Conservation (phyloP, 2,797 vertebrate genomes). For the Antennarius maculatus region DNA sequence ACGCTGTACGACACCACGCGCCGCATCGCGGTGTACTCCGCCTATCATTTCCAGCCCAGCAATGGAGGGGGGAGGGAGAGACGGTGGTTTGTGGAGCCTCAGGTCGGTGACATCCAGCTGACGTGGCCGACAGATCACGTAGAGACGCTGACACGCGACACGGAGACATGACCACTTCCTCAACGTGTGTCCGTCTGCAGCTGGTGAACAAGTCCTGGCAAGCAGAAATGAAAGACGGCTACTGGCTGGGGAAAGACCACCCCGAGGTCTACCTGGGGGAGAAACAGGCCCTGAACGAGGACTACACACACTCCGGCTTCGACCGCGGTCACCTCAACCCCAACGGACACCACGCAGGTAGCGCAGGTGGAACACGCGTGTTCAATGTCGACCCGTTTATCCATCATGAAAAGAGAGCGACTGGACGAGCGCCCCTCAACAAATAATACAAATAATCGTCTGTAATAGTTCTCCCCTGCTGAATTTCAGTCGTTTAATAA, state of each 20-base stretch:
- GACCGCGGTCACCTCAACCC: slow-evolving; percentile 84
- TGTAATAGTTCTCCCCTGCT: too few relatives aligned
- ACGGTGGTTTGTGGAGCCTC: slow-evolving; percentile 83
- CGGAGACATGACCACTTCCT: background rate
- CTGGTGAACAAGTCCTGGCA: slow-evolving; percentile 75
- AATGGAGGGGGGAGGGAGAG: slow-evolving; percentile 78
- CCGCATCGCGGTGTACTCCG: slow-evolving; percentile 80
- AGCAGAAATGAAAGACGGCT: slow-evolving; percentile 77
- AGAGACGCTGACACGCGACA: background rate
- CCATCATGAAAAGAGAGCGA: background rate
- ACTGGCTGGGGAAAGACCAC: slow-evolving; percentile 73
- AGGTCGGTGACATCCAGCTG: slow-evolving; percentile 60
- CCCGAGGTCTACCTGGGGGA: slow-evolving; percentile 75
- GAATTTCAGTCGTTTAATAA: too few relatives aligned
- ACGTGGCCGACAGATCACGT: background rate
- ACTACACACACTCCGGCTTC: slow-evolving; percentile 79
- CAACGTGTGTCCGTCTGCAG: slow-evolving; percentile 35
- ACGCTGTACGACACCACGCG: slow-evolving; percentile 79
- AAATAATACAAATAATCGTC: background rate
- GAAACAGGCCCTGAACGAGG: slow-evolving; percentile 81
- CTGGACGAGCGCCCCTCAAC: background rate
- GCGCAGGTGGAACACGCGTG: background rate
- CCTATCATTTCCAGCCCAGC: slow-evolving; percentile 78
- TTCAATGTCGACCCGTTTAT: background rate
- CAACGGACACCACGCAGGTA: slow-evolving; percentile 83